Base-by-base conservation (phyloP, 2,888 invertebrate genomes). In the Prosapia bicincta region DNA sequence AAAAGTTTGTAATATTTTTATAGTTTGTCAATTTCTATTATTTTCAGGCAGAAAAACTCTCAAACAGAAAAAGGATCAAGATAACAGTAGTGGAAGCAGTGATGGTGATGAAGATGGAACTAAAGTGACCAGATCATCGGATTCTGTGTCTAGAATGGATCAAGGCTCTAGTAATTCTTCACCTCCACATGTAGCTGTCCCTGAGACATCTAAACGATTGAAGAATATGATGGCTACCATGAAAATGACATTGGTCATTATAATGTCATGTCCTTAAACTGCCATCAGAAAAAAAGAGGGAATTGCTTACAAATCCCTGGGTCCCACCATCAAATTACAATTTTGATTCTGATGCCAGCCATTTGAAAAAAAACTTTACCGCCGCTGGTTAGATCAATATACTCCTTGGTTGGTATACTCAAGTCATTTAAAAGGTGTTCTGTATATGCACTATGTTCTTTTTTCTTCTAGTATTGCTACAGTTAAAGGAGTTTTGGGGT, bases 401-500 rank as follows among this genome's bases (percentile, higher is more conserved):
- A n/a, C n/a, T n/a, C n/a, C n/a, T n/a, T n/a, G n/a, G n/a, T n/a
- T n/a, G n/a, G n/a, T n/a, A n/a, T 70, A 70, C 5, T 70, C 26
- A 70, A 70, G 70, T 30, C 26, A n/a, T 70, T 26, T 28, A 24
- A 71, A 71, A 71, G 71, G 71, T 71, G 71, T 38, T 38, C 23
- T 13, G 9, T 5, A 24, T 10, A 1, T 32, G 71, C 70, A 32
- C 30, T 70, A 13, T 70, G 32, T 70, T 26, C 20, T 20, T 67
- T 24, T 71, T 71, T 23, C 71, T 71, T 13, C 43, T 24, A 23
- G 13, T 38, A 71, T 6, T n/a, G 54, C 38, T 72, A 72, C 54
- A 65, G 65, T 77, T 25, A 79, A 77, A 78, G 81, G 81, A 26
- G 76, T n/a, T n/a, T 80, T n/a, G n/a, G n/a, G n/a, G n/a, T n/a